Conservation (phyloP, 35 echinoderm and acorn worm genomes). For the Ptychodera flava region DNA sequence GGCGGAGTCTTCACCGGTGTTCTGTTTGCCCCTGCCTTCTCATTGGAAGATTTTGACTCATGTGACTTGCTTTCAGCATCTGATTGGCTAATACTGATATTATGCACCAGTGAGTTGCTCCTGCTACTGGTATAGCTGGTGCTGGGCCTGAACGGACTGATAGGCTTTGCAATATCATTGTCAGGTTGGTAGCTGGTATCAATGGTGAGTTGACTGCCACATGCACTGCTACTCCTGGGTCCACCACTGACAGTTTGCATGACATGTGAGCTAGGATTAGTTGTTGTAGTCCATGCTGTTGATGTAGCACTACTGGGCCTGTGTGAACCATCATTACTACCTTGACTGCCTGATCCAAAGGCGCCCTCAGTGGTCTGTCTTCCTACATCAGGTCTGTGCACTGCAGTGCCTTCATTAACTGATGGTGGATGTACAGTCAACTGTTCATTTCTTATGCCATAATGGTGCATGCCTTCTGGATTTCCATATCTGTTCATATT, state of each 20-base stretch:
- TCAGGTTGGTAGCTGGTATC: neutral
- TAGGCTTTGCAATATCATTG: neutral
- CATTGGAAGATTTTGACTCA: neutral
- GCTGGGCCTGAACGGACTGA: neutral
- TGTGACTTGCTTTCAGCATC: neutral
- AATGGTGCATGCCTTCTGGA: neutral
- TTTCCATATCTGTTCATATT: neutral
- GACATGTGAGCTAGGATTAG: neutral
- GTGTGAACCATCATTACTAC: neutral
- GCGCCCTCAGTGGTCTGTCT: neutral
- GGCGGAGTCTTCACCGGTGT: neutral
- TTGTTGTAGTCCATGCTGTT: neutral
- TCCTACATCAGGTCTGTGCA: neutral
- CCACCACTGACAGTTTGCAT: neutral
- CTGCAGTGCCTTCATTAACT: neutral
- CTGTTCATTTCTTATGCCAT: neutral
- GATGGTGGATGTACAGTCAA: neutral
- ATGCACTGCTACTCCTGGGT: neutral
- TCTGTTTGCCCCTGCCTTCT: neutral
- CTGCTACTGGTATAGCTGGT: neutral
- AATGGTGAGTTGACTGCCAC: neutral
- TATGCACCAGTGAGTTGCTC: neutral
- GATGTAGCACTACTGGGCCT: neutral
- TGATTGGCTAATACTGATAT: neutral
- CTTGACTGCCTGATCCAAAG: neutral